Percentiles rank a stretch among this genome's conserved stretches.
Conservation (phyloP, 2,113 vertebrate species). For the Pungitius pungitius region DNA sequence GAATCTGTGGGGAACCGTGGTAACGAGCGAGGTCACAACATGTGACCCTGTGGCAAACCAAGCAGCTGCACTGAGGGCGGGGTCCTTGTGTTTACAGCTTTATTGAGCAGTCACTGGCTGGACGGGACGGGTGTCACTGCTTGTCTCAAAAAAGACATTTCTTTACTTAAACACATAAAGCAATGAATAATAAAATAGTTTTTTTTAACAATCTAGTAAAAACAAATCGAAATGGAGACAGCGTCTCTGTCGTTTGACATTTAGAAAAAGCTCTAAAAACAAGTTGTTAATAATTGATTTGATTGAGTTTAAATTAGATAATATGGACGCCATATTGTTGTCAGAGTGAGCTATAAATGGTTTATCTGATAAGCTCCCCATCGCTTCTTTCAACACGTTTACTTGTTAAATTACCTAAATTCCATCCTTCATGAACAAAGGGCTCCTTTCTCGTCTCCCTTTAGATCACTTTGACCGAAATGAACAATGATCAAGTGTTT, state of each 20-base stretch:
- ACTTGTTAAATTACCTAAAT: not conserved
- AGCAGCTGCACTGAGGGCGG: not conserved
- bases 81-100: not conserved
- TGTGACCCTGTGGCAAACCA: conserved; percentile 12
- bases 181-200: too few species aligned
- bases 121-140: not conserved
- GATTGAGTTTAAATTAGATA: not conserved
- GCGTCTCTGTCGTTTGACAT: conserved; percentile 1
- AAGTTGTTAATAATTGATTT: not conserved
- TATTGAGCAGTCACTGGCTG: not conserved
- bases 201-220: too few species aligned
- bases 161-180: not conserved
- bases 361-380: conserved; percentile 22
- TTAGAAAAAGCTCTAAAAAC: not conserved
- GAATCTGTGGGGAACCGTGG: not conserved
- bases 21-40: conserved; percentile 22
- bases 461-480: not conserved
- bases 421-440: conserved; percentile 1
- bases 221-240: not conserved
- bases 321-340: not conserved
- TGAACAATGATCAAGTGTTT: not conserved
- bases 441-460: not conserved
- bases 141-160: not conserved
- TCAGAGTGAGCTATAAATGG: conserved; percentile 4
- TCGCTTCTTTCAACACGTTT: not conserved